Evolutionary conservation across 2,797 vertebrate species (phyloP).

Genomic region (Hydrophis major): DNA sequence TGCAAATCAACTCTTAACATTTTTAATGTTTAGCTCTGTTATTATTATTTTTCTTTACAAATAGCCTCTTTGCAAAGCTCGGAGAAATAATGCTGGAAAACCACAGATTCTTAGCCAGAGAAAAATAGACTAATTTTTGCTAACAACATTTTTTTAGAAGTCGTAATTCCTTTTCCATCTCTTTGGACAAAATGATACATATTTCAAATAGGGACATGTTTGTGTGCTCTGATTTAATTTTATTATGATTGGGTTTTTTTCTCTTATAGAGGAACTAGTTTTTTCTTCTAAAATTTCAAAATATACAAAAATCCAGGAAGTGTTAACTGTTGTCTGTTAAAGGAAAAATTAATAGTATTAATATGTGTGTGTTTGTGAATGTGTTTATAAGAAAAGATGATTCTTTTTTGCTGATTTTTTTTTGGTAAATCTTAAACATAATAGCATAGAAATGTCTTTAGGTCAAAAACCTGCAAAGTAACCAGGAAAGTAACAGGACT

Average conservation of each 20-base stretch:
- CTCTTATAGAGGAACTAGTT: background rate
- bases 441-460: background rate
- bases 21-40: background rate
- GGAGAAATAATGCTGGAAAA: background rate
- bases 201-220: background rate
- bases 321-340: background rate
- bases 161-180: background rate
- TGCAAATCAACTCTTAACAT: background rate
- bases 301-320: background rate
- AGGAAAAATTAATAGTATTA: background rate
- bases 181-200: background rate
- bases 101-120: background rate
- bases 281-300: background rate
- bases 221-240: background rate
- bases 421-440: background rate
- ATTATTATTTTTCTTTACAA: background rate
- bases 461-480: background rate
- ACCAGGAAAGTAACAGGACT: too few species aligned
- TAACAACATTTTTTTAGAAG: background rate
- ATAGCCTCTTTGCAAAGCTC: background rate
- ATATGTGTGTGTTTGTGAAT: background rate
- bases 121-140: background rate
- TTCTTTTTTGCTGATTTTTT: background rate
- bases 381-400: background rate
- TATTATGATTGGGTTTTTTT: background rate